Base-by-base conservation (phyloP, 2,113 vertebrate genomes). In the Pteronura brasiliensis region DNA sequence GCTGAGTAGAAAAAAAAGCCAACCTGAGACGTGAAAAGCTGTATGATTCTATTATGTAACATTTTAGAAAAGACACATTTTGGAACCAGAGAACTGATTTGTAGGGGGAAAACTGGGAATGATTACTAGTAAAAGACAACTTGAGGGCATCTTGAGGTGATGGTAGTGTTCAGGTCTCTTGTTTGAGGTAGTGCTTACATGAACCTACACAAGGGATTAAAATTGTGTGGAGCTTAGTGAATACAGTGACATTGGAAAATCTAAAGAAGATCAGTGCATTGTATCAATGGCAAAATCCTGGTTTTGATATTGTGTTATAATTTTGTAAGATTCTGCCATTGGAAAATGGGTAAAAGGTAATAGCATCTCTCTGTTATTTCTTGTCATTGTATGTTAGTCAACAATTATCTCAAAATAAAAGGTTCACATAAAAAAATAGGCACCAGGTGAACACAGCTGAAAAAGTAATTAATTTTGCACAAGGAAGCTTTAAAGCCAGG, bases 321-420 rank as follows among this genome's bases (percentile, higher is more conserved):
- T 76, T 80, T 93, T 81, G 4, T 72, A 71, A 82, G n/a, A 69
- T 91, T 92, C 85, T 85, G 21, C 61, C 65, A 15, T 47, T 71
- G 39, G 61, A 88, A 81, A 47, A n/a, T 49, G 49, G 29, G 9
- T 59, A 83, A 72, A 91, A 42, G 23, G 42, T 80, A 49, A 44
- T 27, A 57, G 31, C 42, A 31, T 84, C 9, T 86, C 5, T 82
- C 6, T 94, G 9, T 85, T 57, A 59, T 77, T 93, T 95, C 74
- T 86, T 88, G 59, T 17, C 49, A 29, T 31, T 93, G 11, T 25
- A 6, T 61, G 25, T 95, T 84, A 63, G 63, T 88, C 4, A 83
- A 29, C 84, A 72, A 34, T 90, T 90, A 82, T 39, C 47, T 57
- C 84, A 74, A 84, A 92, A 63, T 82, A 59, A 96, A 96, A 89